Base-by-base conservation (phyloP, 2,113 vertebrate genomes). In the Eulacestoma nigropectus region DNA sequence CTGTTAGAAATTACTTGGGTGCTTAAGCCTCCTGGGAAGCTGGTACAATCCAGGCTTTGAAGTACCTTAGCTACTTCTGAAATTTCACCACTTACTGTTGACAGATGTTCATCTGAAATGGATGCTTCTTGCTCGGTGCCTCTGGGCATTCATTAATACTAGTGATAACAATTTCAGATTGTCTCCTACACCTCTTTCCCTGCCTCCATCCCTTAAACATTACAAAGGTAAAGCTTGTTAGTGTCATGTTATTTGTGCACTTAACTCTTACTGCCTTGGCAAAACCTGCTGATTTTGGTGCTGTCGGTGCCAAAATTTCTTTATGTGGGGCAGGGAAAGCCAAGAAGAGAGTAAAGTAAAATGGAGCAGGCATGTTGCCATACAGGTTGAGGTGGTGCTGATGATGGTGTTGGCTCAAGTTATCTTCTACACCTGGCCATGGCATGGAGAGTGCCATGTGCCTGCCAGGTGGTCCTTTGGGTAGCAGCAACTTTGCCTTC, bases 101-200 rank as follows among this genome's bases (percentile, higher is more conserved):
- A 89, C 94, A 97, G 94, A 95, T 94, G 93, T 95, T 95, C 22
- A 1, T 92, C 91, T 97, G 84, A 95, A 96, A 96, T 96, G 81
- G 77, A 93, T 94, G 89, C 74, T 95, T 91, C 89, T 93, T 87
- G 49, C 94, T 84, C 1, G 0, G 18, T 56, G 94, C 95, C 95
- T 91, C 94, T 89, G 87, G 95, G 94, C 89, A 23, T 95, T 95
- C 94, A 94, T 95, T 95, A 94, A 91, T 95, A 89, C 74, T 67
- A 76, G 73, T 46, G 94, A 93, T 96, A 96, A 95, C 74, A 84
- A 79, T 94, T 94, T 89, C 81, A 91, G 62, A 87, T 94, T 92
- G 87, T 78, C 87, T 95, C 69, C 77, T 91, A 41, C 67, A 93
- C 82, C 57, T 90, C 50, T 76, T 76, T 89, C n/a, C 52, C 70